A percentile compares a stretch with the other conserved stretches of the same genome.
Conservation (phyloP, 2,113 vertebrate species). For the Petrocephalus microphthalmus region DNA sequence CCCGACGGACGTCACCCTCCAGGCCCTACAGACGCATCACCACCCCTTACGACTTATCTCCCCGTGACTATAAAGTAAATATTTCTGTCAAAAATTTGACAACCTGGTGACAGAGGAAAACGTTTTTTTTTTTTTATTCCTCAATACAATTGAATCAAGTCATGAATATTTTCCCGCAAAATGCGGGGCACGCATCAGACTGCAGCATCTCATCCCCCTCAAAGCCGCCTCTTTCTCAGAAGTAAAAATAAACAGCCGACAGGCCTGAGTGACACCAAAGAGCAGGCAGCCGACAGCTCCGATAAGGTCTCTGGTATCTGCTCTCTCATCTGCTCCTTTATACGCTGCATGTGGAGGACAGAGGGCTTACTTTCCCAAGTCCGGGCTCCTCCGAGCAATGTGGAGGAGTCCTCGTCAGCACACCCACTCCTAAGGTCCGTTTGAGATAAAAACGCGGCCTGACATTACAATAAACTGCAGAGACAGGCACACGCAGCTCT, state of each 20-base stretch:
- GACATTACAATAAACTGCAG: not conserved
- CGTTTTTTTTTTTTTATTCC: not conserved
- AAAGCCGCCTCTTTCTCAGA: slow-evolving; percentile 1
- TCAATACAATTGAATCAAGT: not conserved
- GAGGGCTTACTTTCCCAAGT: not conserved
- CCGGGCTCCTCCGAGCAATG: not conserved
- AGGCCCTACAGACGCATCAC: too few relatives aligned
- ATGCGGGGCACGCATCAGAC: not conserved
- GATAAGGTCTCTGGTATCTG: slow-evolving; percentile 8
- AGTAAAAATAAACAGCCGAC: not conserved
- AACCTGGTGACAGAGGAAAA: not conserved
- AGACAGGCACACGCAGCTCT: not conserved
- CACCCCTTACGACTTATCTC: not conserved
- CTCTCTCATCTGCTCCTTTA: not conserved
- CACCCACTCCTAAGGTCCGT: not conserved
- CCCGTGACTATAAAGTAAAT: not conserved
- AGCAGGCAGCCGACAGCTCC: not conserved
- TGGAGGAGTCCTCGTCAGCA: not conserved
- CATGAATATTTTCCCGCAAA: not conserved
- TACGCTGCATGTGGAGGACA: not conserved
- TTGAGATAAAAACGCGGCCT: not conserved
- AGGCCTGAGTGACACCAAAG: slow-evolving; percentile 1
- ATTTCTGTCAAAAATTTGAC: not conserved
- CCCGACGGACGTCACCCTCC: too few relatives aligned
- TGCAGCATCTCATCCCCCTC: not conserved